Conservation (phyloP, 2,113 vertebrate species). For the Pardalotus punctatus region DNA sequence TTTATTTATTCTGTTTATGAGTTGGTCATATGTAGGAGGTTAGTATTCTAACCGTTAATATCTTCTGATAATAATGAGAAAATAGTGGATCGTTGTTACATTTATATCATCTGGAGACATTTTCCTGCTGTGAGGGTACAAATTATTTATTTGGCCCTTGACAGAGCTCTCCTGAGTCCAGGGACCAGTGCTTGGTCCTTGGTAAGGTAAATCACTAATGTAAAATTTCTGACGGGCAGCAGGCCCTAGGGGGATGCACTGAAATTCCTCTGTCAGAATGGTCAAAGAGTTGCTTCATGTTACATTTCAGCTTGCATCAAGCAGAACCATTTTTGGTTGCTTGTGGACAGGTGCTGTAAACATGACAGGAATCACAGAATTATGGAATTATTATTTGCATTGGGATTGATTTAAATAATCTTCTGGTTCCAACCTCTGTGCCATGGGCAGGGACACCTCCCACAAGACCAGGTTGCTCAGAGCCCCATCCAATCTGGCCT, state of each 20-base stretch:
- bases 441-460: neutral
- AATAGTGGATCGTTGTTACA: neutral
- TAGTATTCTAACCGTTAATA: neutral
- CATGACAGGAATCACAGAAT: neutral
- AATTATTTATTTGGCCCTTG: neutral
- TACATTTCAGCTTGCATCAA: neutral
- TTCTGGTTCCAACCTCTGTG: neutral
- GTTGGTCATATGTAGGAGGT: neutral
- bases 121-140: neutral
- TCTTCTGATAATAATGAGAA: neutral
- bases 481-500: neutral
- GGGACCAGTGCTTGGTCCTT: neutral
- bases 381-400: neutral
- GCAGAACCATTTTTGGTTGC: neutral
- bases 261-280: neutral
- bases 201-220: neutral
- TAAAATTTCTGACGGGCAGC: neutral
- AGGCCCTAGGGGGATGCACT: neutral
- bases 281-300: neutral
- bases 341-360: neutral
- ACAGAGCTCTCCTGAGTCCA: neutral
- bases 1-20: neutral
- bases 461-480: neutral
- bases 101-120: neutral
- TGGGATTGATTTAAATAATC: neutral